These are phyloP conservation scores for Choloepus didactylus DNA, from an alignment of 2,797 vertebrate genomes.

Conservation along the genomic window DNA sequence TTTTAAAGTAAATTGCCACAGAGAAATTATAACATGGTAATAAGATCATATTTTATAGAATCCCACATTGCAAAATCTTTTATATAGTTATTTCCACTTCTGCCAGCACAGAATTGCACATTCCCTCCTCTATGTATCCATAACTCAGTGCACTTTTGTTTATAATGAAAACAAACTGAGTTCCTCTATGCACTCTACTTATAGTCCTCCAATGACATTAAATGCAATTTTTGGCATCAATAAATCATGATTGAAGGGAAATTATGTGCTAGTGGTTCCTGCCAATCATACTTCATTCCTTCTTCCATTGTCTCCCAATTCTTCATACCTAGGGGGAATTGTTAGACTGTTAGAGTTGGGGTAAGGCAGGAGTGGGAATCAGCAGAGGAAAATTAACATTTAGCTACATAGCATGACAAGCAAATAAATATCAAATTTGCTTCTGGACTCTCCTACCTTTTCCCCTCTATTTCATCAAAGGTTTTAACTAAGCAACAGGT, in stretches of 20 bases:
- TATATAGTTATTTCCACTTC: background rate
- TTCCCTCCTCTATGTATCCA: background rate
- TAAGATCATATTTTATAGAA: background rate
- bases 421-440: background rate
- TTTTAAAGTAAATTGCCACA: slow-evolving; percentile 28
- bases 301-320: background rate
- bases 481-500: background rate
- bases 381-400: background rate
- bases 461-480: background rate
- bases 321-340: background rate
- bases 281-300: background rate
- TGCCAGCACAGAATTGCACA: background rate
- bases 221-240: background rate
- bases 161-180: background rate
- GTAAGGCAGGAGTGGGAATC: background rate
- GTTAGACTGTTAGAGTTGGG: background rate
- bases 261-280: background rate
- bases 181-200: background rate
- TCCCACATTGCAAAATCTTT: background rate
- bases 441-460: background rate
- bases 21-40: background rate
- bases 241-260: background rate
- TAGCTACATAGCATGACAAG: background rate
- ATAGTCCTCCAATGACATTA: background rate
- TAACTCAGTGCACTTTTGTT: background rate